These are phyloP conservation scores for Drosophila biarmipes DNA, from an alignment of 1,140 invertebrate species.

Conservation along the genomic window DNA sequence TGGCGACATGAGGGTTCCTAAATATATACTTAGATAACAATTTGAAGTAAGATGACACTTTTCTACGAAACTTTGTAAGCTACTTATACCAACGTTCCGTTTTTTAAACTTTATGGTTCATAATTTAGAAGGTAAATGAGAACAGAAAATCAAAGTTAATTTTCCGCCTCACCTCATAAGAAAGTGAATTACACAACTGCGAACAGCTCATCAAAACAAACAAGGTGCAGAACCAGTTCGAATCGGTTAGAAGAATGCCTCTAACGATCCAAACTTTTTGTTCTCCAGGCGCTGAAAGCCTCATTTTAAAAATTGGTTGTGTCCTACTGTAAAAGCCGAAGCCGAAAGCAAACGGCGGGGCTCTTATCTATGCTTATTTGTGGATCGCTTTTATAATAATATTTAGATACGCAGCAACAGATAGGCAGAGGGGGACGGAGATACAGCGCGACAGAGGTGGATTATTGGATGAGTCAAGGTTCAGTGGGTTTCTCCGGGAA, in stretches of 20 bases:
- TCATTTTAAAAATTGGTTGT: conserved; percentile 4
- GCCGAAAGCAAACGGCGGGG: conserved; percentile 23
- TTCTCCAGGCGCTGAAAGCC: background rate
- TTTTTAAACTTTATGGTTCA: no score
- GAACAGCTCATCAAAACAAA: background rate
- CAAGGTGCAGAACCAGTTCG: background rate
- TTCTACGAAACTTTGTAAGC: no score
- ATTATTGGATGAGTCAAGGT: conserved; percentile 35
- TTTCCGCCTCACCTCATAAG: background rate
- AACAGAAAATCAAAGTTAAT: no score
- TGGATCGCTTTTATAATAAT: conserved; percentile 48
- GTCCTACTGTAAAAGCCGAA: conserved; percentile 6
- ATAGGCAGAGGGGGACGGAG: conserved; percentile 6
- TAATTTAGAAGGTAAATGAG: no score
- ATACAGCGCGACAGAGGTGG: background rate
- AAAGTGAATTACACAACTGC: background rate
- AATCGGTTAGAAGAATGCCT: background rate
- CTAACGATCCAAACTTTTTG: background rate
- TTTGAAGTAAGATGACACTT: no score
- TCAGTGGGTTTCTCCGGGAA: conserved; percentile 30
- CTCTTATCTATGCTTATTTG: conserved; percentile 54
- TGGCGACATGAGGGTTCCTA: no score
- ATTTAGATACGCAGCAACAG: conserved; percentile 44
- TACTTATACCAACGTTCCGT: no score
- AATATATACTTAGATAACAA: no score